Base-by-base conservation (phyloP, 1,140 invertebrate genomes). In the Drosophila sulfurigaster region DNA sequence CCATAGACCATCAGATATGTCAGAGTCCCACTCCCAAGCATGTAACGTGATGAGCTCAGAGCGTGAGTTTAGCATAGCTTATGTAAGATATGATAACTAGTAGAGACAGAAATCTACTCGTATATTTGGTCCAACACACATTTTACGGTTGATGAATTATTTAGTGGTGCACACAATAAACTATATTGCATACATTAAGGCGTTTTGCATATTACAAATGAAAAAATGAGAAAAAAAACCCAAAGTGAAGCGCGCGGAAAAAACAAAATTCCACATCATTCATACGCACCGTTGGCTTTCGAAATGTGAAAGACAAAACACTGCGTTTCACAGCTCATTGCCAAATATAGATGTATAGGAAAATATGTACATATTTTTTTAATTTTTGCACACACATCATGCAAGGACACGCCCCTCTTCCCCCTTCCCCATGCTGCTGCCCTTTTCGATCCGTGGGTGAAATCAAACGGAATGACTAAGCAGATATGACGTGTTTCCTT, bases 1-100 rank as follows among this genome's bases (percentile, higher is more conserved):
- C 85, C 43, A 74, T 77, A 46, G 75, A 85, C 71, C 71, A 89
- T 74, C 81, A 73, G 51, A 38, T 88, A 5, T 81, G 67, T 11
- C 25, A 13, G 2, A 68, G 16, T 60, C 25, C 25, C 52, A 57
- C 28, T 16, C 16, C 15, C 11, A 38, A 7, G 7, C 35, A 28
- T 25, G 51, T 8, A 1, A 63, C 67, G 38, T 67, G 32, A 51
- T 59, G 32, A 35, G 15, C 13, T 38, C 30, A 38, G 13, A 41
- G 49, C 49, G 6, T 11, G 6, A 51, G 35, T 49, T 30, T 32
- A 16, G 16, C 11, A 43, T 13, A 41, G 56, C 20, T 60, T 46
- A 57, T 67, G 54, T 73, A 67, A 59, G 41, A 58, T 48, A 67
- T 67, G 52, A 56, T 67, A 57, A 58, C n/a, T 41, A 46, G 11